Conservation (phyloP, 1,140 invertebrate genomes). For the Trichomalopsis sarcophagae region DNA sequence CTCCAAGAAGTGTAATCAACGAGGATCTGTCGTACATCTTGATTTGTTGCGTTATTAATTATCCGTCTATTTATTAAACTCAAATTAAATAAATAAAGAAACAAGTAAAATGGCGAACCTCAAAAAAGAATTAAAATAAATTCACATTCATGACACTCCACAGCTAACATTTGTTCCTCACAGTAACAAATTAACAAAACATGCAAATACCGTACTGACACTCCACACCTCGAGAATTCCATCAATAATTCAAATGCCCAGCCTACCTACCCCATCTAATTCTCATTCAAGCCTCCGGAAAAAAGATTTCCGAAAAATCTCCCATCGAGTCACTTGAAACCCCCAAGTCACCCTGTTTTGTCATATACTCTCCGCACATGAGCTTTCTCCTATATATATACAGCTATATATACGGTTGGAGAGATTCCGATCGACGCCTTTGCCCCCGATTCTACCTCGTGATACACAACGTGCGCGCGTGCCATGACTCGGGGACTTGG, state of each 20-base stretch:
- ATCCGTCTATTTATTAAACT: too few species aligned
- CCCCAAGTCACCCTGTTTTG: slow-evolving; percentile 46
- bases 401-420: neutral
- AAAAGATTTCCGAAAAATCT: slow-evolving; percentile 30
- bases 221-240: neutral
- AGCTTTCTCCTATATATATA: neutral
- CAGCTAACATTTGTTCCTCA: neutral
- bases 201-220: neutral
- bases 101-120: too few species aligned
- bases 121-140: too few species aligned
- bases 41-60: too few species aligned
- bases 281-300: neutral
- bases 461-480: neutral
- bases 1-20: too few species aligned
- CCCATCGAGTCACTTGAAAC: slow-evolving; percentile 25
- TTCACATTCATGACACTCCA: neutral
- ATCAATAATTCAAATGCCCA: slow-evolving; percentile 10
- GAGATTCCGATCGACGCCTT: slow-evolving; percentile 32
- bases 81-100: too few species aligned
- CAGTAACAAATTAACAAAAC: neutral
- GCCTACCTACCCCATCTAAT: neutral
- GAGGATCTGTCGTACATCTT: too few species aligned
- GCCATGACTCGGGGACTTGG: neutral
- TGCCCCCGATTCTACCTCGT: neutral
- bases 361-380: neutral